phyloP scores from a whole-genome alignment of 2,113 vertebrate species.

The Pachyramphus minor region DNA sequence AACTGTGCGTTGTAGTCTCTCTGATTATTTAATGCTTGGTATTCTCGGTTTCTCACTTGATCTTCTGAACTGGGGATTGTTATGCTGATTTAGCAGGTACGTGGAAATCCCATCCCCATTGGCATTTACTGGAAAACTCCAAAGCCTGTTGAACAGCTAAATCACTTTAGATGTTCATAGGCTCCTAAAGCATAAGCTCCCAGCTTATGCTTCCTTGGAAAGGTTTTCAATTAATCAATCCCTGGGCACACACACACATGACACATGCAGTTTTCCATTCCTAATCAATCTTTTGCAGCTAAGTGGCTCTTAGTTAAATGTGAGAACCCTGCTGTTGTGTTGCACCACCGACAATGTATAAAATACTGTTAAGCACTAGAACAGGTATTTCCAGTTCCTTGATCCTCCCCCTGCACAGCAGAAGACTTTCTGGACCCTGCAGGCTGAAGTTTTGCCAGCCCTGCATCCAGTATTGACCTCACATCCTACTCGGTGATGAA shows the following conservation, averaged over 20 bases:
- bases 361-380: conserved; percentile 1
- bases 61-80: conserved; percentile 6
- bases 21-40: conserved; percentile 24
- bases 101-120: conserved; percentile 1
- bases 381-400: conserved; percentile 46
- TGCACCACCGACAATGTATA: not conserved
- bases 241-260: not conserved
- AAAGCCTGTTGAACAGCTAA: conserved; percentile 36
- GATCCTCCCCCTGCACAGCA: not conserved
- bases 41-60: conserved; percentile 9
- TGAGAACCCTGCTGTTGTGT: conserved; percentile 48
- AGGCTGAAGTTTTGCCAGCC: conserved; percentile 16
- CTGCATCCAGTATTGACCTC: conserved; percentile 52
- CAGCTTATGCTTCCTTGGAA: not conserved
- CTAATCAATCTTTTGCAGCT: conserved; percentile 42
- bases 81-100: conserved; percentile 33
- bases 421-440: conserved; percentile 23
- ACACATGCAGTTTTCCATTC: not conserved
- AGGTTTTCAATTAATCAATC: not conserved
- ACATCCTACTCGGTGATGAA: not conserved
- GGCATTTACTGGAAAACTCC: conserved; percentile 18
- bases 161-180: not conserved
- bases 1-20: conserved; percentile 56
- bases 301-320: conserved; percentile 47
- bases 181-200: not conserved